Evolutionary conservation across 2,797 vertebrate genomes (phyloP), one percentile per base, ranked within the genome.

Genomic region (Characodon lateralis): DNA sequence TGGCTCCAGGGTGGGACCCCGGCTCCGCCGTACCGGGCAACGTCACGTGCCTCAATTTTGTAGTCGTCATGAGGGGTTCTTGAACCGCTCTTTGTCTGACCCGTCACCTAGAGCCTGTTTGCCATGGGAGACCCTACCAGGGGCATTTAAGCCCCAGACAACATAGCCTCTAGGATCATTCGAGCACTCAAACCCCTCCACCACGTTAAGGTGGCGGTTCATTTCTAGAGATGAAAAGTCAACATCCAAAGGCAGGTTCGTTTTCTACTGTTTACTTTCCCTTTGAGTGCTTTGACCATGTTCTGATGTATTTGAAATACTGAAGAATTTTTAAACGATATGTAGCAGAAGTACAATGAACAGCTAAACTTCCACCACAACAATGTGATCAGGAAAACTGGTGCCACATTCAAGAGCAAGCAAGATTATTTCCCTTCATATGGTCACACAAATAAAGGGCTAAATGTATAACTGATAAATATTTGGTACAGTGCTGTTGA

Each of bases 401-500:
- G 0, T 20, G 39, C 2, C 18, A 35, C n/a, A 68, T 69, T 72
- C 22, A 71, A 78, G 75, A 9, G 28, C 16, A 63, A 31, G 16
- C 1, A 1, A 35, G 6, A 41, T 16, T 16, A 58, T 71, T 69
- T 55, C 18, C 18, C 43, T 35, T 55, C 41, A 66, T 51, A 6
- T 10, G 22, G 26, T 51, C 20, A 10, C 46, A 31, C 31, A 31
- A 61, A 51, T 58, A 55, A 79, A 46, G 16, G 72, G 35, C 12
- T 13, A 65, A 55, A 51, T 28, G 28, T 24, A 77, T 77, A 56
- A 59, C 71, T 66, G 31, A 76, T 58, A 78, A 50, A 39, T 71
- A 71, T 66, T 76, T 31, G 5, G 22, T 31, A 7, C 51, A 53
- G 3, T 71, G 46, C n/a, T 83, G 53, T 31, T 81, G 41, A 61